Evolutionary conservation across 2,113 vertebrate genomes (phyloP).

Genomic region (Lutjanus erythropterus): DNA sequence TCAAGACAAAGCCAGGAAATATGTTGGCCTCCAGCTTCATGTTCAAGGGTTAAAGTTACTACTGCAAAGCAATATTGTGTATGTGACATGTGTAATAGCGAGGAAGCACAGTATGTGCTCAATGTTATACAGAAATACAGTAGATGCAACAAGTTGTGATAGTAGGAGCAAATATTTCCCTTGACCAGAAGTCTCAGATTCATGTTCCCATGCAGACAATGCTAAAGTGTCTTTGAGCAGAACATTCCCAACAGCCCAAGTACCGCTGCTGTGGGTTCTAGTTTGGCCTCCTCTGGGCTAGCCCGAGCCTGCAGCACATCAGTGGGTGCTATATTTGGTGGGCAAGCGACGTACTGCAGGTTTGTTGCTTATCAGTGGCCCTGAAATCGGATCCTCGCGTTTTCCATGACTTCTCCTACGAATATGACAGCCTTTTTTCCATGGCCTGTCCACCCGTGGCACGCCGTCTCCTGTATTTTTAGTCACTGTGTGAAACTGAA

Average conservation of each 20-base stretch:
- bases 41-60: neutral
- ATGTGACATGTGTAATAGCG: neutral
- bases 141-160: neutral
- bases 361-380: slow-evolving; percentile 83
- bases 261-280: neutral
- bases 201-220: neutral
- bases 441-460: slow-evolving; percentile 65
- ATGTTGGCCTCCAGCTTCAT: neutral
- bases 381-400: slow-evolving; percentile 80
- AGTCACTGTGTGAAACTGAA: slow-evolving; percentile 80
- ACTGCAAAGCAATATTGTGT: neutral
- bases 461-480: slow-evolving; percentile 80
- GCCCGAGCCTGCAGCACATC: slow-evolving; percentile 38
- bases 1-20: neutral
- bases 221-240: slow-evolving; percentile 4
- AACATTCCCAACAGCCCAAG: slow-evolving; percentile 10
- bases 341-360: slow-evolving; percentile 56
- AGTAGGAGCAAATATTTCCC: neutral
- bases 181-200: slow-evolving; percentile 16
- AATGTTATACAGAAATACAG: neutral
- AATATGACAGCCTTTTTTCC: slow-evolving; percentile 83
- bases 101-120: neutral
- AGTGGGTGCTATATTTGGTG: slow-evolving; percentile 75
- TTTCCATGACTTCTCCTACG: slow-evolving; percentile 82
- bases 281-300: slow-evolving; percentile 3